Conservation (phyloP, 2,113 vertebrate species). For the Burhinus oedicnemus region DNA sequence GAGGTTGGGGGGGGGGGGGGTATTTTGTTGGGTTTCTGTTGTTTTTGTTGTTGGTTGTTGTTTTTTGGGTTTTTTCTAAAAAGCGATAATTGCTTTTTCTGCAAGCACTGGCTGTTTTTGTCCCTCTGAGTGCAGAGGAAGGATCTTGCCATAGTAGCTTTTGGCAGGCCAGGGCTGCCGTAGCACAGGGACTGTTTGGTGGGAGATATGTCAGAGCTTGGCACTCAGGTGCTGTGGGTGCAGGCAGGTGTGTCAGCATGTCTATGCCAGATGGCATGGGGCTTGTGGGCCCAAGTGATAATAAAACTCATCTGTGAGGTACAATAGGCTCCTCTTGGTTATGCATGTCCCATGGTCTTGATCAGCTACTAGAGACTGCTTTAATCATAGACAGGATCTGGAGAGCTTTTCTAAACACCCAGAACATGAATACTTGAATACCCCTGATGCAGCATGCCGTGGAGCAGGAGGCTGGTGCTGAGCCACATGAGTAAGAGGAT, state of each 20-base stretch:
- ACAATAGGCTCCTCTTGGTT: not conserved
- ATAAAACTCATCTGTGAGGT: not conserved
- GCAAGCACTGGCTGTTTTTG: not conserved
- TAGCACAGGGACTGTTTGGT: not conserved
- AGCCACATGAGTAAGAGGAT: not conserved
- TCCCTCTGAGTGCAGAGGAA: not conserved
- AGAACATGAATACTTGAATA: not conserved
- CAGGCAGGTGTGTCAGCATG: not conserved
- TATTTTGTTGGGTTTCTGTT: not conserved
- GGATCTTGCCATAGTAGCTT: not conserved
- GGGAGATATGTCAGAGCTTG: not conserved
- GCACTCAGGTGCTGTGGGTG: rapidly evolving
- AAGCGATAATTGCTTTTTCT: not conserved
- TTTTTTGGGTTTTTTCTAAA: not conserved
- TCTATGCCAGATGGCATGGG: not conserved
- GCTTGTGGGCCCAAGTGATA: not conserved
- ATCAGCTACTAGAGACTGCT: not conserved
- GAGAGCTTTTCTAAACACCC: not conserved
- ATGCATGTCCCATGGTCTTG: not conserved
- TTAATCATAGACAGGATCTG: not conserved
- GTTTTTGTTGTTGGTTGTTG: not conserved
- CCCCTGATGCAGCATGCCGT: not conserved
- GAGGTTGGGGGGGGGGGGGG: not conserved
- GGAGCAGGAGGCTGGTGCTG: not conserved
- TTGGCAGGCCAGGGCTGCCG: not conserved